phyloP scores from a whole-genome alignment of 1,140 invertebrate genomes.

The Bombus sylvicola region DNA sequence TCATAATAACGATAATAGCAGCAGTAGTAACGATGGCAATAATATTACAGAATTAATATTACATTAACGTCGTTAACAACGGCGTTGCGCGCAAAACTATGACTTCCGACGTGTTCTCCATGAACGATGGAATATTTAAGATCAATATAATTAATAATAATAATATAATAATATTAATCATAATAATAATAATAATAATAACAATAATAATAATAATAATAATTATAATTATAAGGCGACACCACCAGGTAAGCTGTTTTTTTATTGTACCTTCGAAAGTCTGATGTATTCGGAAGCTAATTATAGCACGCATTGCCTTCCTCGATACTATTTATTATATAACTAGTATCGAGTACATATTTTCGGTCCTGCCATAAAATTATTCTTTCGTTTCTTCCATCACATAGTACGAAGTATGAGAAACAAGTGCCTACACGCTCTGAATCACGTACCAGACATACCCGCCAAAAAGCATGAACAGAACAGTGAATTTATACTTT shows the following conservation, averaged over 20 bases:
- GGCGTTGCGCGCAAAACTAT: slow-evolving; percentile 62
- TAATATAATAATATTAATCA: slow-evolving; percentile 35
- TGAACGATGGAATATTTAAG: slow-evolving; percentile 62
- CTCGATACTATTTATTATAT: slow-evolving; percentile 61
- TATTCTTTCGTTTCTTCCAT: slow-evolving; percentile 47
- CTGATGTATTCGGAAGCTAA: slow-evolving; percentile 60
- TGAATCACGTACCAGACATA: slow-evolving; percentile 25
- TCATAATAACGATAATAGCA: slow-evolving; percentile 72
- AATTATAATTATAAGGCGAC: slow-evolving; percentile 42
- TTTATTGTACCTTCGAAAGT: slow-evolving; percentile 42
- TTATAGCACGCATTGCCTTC: slow-evolving; percentile 60
- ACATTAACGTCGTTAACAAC: slow-evolving; percentile 74
- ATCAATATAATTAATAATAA: slow-evolving; percentile 51
- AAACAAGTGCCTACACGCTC: slow-evolving; percentile 58
- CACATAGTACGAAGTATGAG: slow-evolving; percentile 62
- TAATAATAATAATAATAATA: slow-evolving; percentile 35
- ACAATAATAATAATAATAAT: slow-evolving; percentile 16
- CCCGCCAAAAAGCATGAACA: slow-evolving; percentile 30
- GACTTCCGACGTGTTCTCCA: slow-evolving; percentile 56
- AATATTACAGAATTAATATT: slow-evolving; percentile 78
- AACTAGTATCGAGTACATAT: slow-evolving; percentile 66
- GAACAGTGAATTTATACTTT: slow-evolving; percentile 12
- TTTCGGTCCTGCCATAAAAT: slow-evolving; percentile 59
- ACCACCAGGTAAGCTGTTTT: slow-evolving; percentile 44
- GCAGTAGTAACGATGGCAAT: slow-evolving; percentile 77